A percentile compares a stretch with the other conserved stretches of the same genome.
Conservation (phyloP, 1,140 invertebrate species). For the Aplysia californica region DNA sequence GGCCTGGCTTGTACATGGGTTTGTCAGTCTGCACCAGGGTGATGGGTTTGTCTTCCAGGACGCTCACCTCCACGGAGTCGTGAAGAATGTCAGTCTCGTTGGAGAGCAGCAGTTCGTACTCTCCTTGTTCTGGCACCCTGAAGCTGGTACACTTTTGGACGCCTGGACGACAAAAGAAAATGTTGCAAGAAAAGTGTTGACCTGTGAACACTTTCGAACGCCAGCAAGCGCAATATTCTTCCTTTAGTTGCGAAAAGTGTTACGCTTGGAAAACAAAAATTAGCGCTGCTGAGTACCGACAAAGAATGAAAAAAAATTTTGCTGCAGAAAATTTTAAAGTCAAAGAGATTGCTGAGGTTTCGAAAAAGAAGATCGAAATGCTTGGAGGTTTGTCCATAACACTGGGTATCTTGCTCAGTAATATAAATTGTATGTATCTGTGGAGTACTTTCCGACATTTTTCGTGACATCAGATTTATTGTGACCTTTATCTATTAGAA, state of each 20-base stretch:
- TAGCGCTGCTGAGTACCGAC: background rate
- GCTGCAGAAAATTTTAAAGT: background rate
- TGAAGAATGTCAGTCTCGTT: constrained; percentile 32
- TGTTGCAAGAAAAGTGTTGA: constrained; percentile 3
- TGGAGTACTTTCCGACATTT: no score
- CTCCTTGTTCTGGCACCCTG: constrained; percentile 15
- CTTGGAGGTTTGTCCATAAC: no score
- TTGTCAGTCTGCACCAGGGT: constrained; percentile 97
- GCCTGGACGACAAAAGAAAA: constrained; percentile 30
- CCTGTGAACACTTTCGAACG: background rate
- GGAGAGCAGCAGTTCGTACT: constrained; percentile 26
- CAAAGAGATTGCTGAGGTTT: no score
- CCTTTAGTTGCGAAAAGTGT: background rate
- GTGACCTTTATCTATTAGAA: no score
- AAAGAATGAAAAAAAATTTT: background rate
- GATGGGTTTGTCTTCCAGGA: constrained; percentile 34
- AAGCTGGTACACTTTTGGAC: constrained; percentile 17
- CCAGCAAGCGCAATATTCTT: no score
- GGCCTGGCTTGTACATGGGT: constrained; percentile 93
- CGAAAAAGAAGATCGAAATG: no score
- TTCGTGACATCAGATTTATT: no score
- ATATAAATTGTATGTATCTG: no score
- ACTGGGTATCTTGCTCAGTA: no score
- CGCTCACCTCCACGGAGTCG: constrained; percentile 28
- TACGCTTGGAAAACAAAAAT: background rate